phyloP scores from a whole-genome alignment of 2,888 invertebrate genomes.

The Cataglyphis altisquamis region DNA sequence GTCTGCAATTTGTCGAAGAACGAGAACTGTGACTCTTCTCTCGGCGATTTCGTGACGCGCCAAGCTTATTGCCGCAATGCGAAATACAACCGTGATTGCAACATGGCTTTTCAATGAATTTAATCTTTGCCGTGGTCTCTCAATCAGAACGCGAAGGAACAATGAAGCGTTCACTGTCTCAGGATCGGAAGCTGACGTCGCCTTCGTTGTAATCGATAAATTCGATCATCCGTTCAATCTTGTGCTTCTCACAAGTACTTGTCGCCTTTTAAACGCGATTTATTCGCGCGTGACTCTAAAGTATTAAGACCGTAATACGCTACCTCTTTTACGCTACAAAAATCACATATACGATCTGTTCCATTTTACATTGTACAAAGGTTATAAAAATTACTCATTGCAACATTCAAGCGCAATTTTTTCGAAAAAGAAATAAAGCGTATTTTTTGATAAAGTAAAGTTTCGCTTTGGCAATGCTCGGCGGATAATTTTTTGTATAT shows the following conservation, averaged over 20 bases:
- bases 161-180: conserved; percentile 22
- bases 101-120: conserved; percentile 46
- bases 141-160: background rate
- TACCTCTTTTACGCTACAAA: conserved; percentile 10
- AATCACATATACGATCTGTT: conserved; percentile 38
- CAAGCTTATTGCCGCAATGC: conserved; percentile 46
- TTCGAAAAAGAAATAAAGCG: background rate
- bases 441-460: conserved; percentile 14
- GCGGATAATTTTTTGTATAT: conserved; percentile 55
- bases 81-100: conserved; percentile 39
- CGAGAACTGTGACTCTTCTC: conserved; percentile 43
- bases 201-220: conserved; percentile 17
- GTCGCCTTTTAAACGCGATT: conserved; percentile 29
- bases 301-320: conserved; percentile 47
- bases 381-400: background rate
- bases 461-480: conserved; percentile 47
- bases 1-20: conserved; percentile 56
- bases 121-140: conserved; percentile 4
- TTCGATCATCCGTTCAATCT: conserved; percentile 42
- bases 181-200: conserved; percentile 40
- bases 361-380: conserved; percentile 12
- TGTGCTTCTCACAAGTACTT: conserved; percentile 27
- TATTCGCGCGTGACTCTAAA: conserved; percentile 43
- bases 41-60: conserved; percentile 45
- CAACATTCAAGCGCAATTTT: background rate